A percentile compares a stretch with the other conserved stretches of the same genome.
phyloP scores from a whole-genome alignment of 1,140 invertebrate genomes.

The Cherax destructor region DNA sequence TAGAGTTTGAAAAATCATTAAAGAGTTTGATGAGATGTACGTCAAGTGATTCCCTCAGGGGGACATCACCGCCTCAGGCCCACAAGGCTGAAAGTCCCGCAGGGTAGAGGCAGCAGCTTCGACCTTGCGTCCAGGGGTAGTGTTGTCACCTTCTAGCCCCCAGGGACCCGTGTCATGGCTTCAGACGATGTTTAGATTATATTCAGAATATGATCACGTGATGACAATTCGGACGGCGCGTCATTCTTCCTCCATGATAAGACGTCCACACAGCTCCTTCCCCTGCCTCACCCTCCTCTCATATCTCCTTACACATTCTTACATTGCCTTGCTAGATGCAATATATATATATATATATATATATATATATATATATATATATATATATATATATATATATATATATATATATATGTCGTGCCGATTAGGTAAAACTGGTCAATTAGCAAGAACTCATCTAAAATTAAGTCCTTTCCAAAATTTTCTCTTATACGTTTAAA shows the following conservation, averaged over 20 bases:
- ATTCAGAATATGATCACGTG: slow-evolving; percentile 18
- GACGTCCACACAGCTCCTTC: not conserved
- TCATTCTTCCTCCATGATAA: not conserved
- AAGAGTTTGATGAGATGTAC: slow-evolving; percentile 62
- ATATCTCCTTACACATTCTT: not conserved
- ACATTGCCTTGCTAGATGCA: too few species aligned
- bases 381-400: too few species aligned
- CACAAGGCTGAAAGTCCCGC: not conserved
- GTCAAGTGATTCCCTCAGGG: slow-evolving; percentile 38
- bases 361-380: not conserved
- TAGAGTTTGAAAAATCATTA: slow-evolving; percentile 68
- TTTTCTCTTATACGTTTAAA: too few species aligned
- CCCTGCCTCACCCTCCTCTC: not conserved
- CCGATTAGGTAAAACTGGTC: too few species aligned
- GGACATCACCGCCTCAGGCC: not conserved
- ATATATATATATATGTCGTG: too few species aligned
- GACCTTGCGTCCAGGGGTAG: not conserved
- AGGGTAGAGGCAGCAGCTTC: not conserved
- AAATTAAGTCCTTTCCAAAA: too few species aligned
- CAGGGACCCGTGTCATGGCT: slow-evolving; percentile 24
- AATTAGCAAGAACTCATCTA: too few species aligned
- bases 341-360: not conserved
- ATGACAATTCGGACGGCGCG: slow-evolving; percentile 46
- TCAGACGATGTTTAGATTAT: slow-evolving; percentile 57
- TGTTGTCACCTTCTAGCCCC: slow-evolving; percentile 19